These are phyloP conservation scores for Atractosteus spatula DNA, from an alignment of 2,113 vertebrate species.

Conservation along the genomic window DNA sequence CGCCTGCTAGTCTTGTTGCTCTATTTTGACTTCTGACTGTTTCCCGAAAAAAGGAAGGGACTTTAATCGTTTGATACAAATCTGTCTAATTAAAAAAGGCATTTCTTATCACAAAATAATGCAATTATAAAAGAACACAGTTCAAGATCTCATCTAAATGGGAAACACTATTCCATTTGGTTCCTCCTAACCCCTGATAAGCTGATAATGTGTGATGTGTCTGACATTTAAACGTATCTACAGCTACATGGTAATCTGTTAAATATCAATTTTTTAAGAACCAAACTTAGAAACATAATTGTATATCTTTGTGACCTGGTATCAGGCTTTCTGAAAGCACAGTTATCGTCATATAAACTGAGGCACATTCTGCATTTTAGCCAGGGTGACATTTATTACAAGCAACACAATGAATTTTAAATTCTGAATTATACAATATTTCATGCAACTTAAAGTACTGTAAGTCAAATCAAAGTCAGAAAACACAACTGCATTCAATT, in stretches of 20 bases:
- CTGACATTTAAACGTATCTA: conserved; percentile 18
- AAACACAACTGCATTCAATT: too few relatives aligned
- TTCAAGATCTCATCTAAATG: conserved; percentile 33
- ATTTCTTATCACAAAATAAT: conserved; percentile 24
- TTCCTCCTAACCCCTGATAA: conserved; percentile 28
- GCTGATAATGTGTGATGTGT: conserved; percentile 11
- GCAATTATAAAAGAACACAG: conserved; percentile 29
- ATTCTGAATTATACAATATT: too few relatives aligned
- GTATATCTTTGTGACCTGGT: too few relatives aligned
- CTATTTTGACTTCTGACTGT: conserved; percentile 27
- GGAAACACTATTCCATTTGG: conserved; percentile 29
- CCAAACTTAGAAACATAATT: too few relatives aligned
- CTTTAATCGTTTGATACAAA: conserved; percentile 31
- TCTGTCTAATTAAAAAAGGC: conserved; percentile 31
- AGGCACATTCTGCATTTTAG: too few relatives aligned
- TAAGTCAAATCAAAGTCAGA: too few relatives aligned
- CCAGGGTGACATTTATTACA: too few relatives aligned
- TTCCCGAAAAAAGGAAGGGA: conserved; percentile 9
- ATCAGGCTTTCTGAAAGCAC: too few relatives aligned
- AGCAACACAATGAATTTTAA: too few relatives aligned
- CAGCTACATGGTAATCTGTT: conserved; percentile 12
- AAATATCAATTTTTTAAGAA: not conserved
- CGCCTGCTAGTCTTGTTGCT: too few relatives aligned
- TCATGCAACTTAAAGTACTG: too few relatives aligned
- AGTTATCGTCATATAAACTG: not conserved